Evolutionary conservation across 2,113 vertebrate species (phyloP).

Genomic region (Tetraodon nigroviridis): DNA sequence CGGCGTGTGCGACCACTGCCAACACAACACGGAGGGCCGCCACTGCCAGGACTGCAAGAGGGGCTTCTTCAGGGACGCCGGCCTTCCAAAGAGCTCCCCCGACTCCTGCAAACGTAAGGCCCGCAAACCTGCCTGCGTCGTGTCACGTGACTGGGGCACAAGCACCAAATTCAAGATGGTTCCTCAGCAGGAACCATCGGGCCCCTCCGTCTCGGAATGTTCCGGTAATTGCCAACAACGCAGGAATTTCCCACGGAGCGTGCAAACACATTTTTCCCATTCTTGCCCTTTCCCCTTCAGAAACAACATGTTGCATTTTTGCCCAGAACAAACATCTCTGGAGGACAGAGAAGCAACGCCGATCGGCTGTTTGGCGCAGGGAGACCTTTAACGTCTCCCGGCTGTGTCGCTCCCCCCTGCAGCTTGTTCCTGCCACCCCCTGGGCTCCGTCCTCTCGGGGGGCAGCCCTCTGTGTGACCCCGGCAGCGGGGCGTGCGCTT

Average conservation of each 20-base stretch:
- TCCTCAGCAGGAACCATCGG: conserved; percentile 20
- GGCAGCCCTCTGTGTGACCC: conserved; percentile 76
- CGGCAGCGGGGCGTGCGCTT: conserved; percentile 84
- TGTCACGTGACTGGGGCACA: too few species aligned
- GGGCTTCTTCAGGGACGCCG: conserved; percentile 87
- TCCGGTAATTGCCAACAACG: conserved; percentile 52
- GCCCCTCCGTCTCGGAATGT: conserved; percentile 44
- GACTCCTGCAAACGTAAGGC: conserved; percentile 87
- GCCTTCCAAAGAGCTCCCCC: conserved; percentile 75
- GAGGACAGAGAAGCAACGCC: conserved; percentile 9
- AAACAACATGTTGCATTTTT: conserved; percentile 23
- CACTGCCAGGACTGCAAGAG: conserved; percentile 86
- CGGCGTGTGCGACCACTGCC: conserved; percentile 82
- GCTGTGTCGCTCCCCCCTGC: conserved; percentile 21
- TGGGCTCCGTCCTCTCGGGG: conserved; percentile 77
- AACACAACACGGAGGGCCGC: conserved; percentile 87
- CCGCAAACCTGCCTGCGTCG: not conserved
- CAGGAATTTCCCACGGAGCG: conserved; percentile 54
- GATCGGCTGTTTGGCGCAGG: too few species aligned
- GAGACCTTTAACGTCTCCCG: too few species aligned
- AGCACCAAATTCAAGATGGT: conserved; percentile 15
- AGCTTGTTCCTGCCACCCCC: conserved; percentile 87
- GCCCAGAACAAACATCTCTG: conserved; percentile 43
- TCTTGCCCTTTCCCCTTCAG: conserved; percentile 28
- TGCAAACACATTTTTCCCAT: conserved; percentile 45